Evolutionary conservation across 2,888 invertebrate genomes (phyloP).

Genomic region (Neuroscelio doddi): DNA sequence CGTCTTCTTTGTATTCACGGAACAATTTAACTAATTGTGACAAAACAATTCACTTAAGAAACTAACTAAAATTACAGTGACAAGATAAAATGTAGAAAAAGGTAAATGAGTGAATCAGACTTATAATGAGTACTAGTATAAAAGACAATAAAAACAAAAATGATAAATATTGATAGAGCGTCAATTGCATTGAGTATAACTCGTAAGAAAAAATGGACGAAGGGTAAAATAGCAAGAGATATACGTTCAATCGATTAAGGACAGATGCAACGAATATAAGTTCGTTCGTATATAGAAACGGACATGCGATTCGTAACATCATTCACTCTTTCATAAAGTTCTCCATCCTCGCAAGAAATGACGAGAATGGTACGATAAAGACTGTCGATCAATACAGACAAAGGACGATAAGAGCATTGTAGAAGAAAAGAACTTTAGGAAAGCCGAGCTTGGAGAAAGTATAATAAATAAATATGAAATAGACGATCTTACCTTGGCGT

Average conservation of each 20-base stretch:
- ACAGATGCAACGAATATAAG: constrained; percentile 12
- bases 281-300: constrained; percentile 18
- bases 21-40: too few species aligned
- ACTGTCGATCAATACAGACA: background rate
- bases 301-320: constrained; percentile 30
- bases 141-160: too few species aligned
- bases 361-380: constrained; percentile 19
- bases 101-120: too few species aligned
- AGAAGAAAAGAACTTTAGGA: constrained; percentile 40
- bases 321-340: constrained; percentile 10
- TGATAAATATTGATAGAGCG: too few species aligned
- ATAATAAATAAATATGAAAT: constrained; percentile 41
- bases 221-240: background rate
- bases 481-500: constrained; percentile 49
- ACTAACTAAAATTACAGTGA: too few species aligned
- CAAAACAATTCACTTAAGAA: too few species aligned
- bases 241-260: background rate
- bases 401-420: constrained; percentile 9
- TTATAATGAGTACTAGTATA: background rate
- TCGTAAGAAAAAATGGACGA: background rate
- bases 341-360: constrained; percentile 19
- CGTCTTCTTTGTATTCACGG: background rate
- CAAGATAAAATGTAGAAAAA: too few species aligned
- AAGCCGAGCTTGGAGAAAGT: constrained; percentile 46
- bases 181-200: too few species aligned